A percentile compares a stretch with the other conserved stretches of the same genome.
These are phyloP conservation scores for Cepphus grylle DNA, from an alignment of 2,113 vertebrate genomes.

Conservation along the genomic window DNA sequence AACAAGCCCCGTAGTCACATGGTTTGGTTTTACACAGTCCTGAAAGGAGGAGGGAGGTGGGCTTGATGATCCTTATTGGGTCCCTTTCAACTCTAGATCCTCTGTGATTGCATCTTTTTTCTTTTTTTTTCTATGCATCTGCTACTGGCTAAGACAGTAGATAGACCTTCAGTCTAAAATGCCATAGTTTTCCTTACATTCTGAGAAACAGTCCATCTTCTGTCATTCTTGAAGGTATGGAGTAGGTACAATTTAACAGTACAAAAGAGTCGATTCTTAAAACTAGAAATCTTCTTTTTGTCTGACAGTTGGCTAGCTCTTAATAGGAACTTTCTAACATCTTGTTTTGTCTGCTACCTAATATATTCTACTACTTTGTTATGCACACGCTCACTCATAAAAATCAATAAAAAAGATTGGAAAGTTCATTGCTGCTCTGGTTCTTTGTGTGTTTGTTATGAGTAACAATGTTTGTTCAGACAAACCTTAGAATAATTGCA, in stretches of 20 bases:
- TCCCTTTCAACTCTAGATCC: background rate
- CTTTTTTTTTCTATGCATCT: background rate
- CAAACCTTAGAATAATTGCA: background rate
- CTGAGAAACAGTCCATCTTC: background rate
- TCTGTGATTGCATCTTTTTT: background rate
- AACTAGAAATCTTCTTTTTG: background rate
- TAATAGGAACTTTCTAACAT: background rate
- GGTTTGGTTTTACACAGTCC: background rate
- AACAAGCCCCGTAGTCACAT: background rate
- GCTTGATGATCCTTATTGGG: background rate
- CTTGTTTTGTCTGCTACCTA: background rate
- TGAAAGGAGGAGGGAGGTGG: background rate
- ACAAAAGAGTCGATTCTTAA: background rate
- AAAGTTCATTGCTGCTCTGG: background rate
- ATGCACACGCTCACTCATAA: background rate
- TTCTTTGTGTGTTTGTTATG: background rate
- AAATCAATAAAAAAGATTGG: background rate
- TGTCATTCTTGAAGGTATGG: background rate
- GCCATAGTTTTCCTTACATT: background rate
- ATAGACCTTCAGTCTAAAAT: background rate
- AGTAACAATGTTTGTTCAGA: background rate
- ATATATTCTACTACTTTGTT: background rate
- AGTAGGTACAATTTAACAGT: background rate
- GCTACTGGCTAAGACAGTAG: background rate
- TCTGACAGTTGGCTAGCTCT: background rate